Evolutionary conservation across 2,888 invertebrate genomes (phyloP).

Genomic region (Creontiades dilutus): DNA sequence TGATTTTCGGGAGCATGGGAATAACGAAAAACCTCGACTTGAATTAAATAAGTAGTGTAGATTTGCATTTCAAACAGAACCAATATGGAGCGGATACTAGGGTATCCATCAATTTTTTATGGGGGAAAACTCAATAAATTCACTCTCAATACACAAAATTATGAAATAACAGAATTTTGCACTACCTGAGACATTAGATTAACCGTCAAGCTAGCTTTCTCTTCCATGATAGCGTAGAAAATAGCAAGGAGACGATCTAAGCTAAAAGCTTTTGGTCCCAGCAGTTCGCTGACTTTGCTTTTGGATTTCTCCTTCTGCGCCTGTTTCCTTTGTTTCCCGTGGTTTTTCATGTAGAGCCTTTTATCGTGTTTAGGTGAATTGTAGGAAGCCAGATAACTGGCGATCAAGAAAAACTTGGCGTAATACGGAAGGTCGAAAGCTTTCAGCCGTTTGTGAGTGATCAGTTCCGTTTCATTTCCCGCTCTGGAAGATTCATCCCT

Average conservation of each 20-base stretch:
- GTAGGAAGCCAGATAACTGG: constrained; percentile 94
- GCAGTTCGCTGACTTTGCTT: constrained; percentile 82
- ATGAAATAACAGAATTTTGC: neutral
- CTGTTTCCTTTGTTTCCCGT: constrained; percentile 86
- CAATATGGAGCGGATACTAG: too few species aligned
- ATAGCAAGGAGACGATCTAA: constrained; percentile 91
- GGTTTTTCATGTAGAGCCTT: constrained; percentile 86
- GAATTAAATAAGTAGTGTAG: too few species aligned
- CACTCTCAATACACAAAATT: too few species aligned
- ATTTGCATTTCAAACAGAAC: too few species aligned
- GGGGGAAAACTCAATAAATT: too few species aligned
- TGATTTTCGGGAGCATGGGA: too few species aligned
- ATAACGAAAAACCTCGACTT: too few species aligned
- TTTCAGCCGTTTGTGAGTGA: constrained; percentile 78
- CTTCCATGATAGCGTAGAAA: constrained; percentile 92
- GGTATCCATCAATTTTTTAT: too few species aligned
- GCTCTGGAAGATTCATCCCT: constrained; percentile 13
- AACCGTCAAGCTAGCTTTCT: constrained; percentile 90
- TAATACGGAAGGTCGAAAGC: constrained; percentile 91
- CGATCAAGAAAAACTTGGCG: constrained; percentile 92
- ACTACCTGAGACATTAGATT: constrained; percentile 88
- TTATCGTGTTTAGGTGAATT: constrained; percentile 94
- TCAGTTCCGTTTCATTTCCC: constrained; percentile 61
- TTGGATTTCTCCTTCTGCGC: constrained; percentile 79
- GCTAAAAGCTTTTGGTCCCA: constrained; percentile 91